These are phyloP conservation scores for Oreonectes daqikongensis DNA, from an alignment of 2,797 vertebrate genomes.

Conservation along the genomic window DNA sequence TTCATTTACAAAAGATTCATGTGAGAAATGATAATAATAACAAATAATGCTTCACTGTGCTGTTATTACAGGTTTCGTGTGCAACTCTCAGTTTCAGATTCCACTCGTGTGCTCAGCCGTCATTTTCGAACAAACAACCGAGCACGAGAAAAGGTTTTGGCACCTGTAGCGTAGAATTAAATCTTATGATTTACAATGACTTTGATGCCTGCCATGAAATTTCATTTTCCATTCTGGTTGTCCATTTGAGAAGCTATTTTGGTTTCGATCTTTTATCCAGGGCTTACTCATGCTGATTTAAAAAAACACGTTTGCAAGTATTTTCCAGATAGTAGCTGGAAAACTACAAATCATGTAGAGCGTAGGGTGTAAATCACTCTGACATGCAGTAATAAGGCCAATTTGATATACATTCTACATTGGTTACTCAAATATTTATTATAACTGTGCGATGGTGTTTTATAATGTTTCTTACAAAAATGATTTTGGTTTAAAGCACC, in stretches of 20 bases:
- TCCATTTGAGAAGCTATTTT: constrained; percentile 25
- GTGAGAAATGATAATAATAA: neutral
- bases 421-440: constrained; percentile 1
- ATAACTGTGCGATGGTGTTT: constrained; percentile 18
- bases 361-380: neutral
- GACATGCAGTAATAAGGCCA: neutral
- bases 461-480: constrained; percentile 3
- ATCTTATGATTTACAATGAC: constrained; percentile 58
- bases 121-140: constrained; percentile 28
- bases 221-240: constrained; percentile 35
- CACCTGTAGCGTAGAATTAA: constrained; percentile 55
- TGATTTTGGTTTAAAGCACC: constrained; percentile 11
- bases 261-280: constrained; percentile 16
- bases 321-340: constrained; percentile 13
- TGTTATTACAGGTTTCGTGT: constrained; percentile 16
- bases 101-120: neutral
- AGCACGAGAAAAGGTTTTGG: constrained; percentile 35
- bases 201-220: constrained; percentile 54
- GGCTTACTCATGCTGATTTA: neutral
- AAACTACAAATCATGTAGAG: neutral
- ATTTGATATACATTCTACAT: neutral
- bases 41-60: constrained; percentile 3
- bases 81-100: constrained; percentile 33
- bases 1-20: neutral
- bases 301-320: neutral